A percentile compares a stretch with the other conserved stretches of the same genome.
phyloP scores from a whole-genome alignment of 2,797 vertebrate genomes.

The Anableps anableps region DNA sequence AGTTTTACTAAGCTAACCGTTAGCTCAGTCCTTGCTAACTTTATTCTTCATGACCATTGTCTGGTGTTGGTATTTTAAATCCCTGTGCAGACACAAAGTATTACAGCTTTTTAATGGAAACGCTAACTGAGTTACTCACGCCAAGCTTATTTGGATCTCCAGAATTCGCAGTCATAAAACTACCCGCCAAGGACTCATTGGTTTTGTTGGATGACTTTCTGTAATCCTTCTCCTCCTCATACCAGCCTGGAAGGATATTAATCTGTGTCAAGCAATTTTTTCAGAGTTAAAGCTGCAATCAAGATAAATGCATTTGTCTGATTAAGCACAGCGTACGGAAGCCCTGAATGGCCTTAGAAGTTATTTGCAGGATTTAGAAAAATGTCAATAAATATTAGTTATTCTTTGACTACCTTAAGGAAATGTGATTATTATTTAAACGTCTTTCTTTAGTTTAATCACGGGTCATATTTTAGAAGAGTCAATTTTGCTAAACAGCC shows the following conservation, averaged over 20 bases:
- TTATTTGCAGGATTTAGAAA: neutral
- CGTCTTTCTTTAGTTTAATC: neutral
- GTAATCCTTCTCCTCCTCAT: neutral
- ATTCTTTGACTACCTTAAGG: no score
- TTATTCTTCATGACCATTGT: neutral
- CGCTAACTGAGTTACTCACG: no score
- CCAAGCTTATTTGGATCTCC: no score
- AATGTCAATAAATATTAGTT: neutral
- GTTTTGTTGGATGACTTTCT: neutral
- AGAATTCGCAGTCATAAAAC: neutral
- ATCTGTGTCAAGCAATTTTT: neutral
- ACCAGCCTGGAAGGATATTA: neutral
- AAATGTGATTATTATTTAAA: no score
- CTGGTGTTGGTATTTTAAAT: neutral
- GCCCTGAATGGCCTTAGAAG: neutral
- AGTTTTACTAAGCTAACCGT: slow-evolving; percentile 4
- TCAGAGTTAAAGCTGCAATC: neutral
- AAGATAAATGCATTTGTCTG: neutral
- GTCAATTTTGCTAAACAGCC: neutral
- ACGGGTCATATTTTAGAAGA: neutral
- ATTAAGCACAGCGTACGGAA: neutral
- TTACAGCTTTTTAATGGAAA: neutral
- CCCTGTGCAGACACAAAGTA: neutral
- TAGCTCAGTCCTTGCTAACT: slow-evolving; percentile 20
- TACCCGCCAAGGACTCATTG: neutral